phyloP scores from a whole-genome alignment of 2,113 vertebrate genomes.

The Corythaeola cristata region DNA sequence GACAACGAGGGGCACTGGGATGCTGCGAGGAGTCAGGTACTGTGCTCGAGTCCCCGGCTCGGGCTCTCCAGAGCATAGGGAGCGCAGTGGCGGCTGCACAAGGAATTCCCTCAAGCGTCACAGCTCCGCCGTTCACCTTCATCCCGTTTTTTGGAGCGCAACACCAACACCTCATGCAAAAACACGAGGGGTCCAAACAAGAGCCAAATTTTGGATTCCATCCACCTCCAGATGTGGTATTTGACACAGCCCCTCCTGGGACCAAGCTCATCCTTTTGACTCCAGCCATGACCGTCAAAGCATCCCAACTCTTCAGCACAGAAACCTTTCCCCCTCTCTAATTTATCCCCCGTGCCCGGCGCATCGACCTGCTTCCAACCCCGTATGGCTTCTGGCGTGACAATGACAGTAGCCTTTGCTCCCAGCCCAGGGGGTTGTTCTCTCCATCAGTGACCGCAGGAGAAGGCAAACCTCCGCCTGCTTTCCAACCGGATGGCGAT shows the following conservation, averaged over 20 bases:
- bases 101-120: rapidly evolving
- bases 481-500: background rate
- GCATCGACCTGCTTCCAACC: background rate
- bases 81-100: background rate
- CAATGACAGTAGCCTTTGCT: background rate
- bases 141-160: background rate
- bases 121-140: rapidly evolving
- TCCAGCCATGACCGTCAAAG: background rate
- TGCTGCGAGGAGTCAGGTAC: background rate
- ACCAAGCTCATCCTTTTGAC: background rate
- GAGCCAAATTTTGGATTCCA: background rate
- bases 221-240: rapidly evolving
- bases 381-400: background rate
- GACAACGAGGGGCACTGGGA: rapidly evolving
- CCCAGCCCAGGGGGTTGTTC: background rate
- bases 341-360: background rate
- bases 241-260: background rate
- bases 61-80: background rate
- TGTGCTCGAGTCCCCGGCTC: rapidly evolving
- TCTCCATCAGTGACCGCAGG: background rate
- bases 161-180: background rate
- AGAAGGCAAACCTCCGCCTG: background rate
- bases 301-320: background rate
- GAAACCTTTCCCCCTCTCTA: background rate
- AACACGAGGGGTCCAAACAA: background rate